Evolutionary conservation across 2,888 invertebrate species (phyloP), one percentile per base, ranked within the genome.

Genomic region (Dendrolimus houi): DNA sequence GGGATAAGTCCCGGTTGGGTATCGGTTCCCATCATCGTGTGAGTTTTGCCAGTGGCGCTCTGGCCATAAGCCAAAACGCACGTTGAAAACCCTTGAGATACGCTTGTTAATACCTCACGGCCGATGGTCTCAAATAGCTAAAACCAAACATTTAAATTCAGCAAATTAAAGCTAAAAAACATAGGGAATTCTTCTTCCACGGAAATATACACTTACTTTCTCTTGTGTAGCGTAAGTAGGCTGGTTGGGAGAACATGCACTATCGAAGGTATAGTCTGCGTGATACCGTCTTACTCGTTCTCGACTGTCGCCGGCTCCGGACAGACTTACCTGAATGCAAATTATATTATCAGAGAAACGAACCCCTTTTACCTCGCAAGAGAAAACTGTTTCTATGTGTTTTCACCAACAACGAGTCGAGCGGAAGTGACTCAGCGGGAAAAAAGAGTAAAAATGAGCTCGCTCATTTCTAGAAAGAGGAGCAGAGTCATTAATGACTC

Each of bases 21-120:
- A 0, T 83, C 83, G 1, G 89, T 79, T 1, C 95, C 95, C 92
- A 95, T 93, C 95, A 95, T 95, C 9, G 95, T 95, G 73, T 94
- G 94, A 0, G 95, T 95, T 81, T 95, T 95, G 40, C 95, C 95
- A 0, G 95, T 94, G 1, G 95, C 93, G 67, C 95, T 95, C 79
- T 95, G 95, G 0, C 95, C 95, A 70, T 95, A 95, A 0, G 95
- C 94, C 72, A 95, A 88, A 52, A 95, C 92, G 73, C 95, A 95
- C 1, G 94, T 92, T 63, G 95, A 93, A 64, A 91, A 91, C 0
- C 95, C 94, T 3, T 88, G 87, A 58, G 92, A 89, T 9, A 95
- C 84, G 42, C 93, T 92, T 41, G 92, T 87, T 55, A 95, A 83
- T 40, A 95, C 92, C 55, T 93, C 92, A 40, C 87, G 88, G 6